phyloP scores from a whole-genome alignment of 2,113 vertebrate genomes.

The Dicrurus megarhynchus region DNA sequence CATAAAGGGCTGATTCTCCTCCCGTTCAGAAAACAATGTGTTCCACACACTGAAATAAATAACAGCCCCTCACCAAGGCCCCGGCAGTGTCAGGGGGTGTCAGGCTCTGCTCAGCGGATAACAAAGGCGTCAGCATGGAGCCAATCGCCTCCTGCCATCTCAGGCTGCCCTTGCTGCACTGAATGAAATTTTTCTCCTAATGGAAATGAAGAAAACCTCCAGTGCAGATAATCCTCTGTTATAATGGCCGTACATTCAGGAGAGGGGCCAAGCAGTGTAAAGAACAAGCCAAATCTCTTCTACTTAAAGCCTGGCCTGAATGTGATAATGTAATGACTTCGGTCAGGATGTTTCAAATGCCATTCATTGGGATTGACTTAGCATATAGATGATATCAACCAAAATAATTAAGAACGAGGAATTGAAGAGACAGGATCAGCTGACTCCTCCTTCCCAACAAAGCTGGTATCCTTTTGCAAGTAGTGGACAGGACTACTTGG shows the following conservation, averaged over 20 bases:
- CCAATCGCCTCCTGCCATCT: slow-evolving; percentile 29
- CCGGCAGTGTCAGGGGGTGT: slow-evolving; percentile 41
- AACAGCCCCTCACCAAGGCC: background rate
- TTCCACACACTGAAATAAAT: slow-evolving; percentile 30
- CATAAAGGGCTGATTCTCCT: slow-evolving; percentile 61
- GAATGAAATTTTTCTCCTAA: slow-evolving; percentile 38
- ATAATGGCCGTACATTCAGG: background rate
- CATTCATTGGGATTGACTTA: background rate
- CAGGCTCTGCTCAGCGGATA: slow-evolving; percentile 32
- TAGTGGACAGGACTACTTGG: background rate
- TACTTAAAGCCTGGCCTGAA: slow-evolving; percentile 21
- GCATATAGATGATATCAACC: background rate
- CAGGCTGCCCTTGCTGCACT: background rate
- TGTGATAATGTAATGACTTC: slow-evolving; percentile 33
- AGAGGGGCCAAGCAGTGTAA: slow-evolving; percentile 12
- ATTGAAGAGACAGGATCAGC: background rate
- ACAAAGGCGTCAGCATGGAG: slow-evolving; percentile 11
- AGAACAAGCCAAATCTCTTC: slow-evolving; percentile 49
- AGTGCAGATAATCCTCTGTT: slow-evolving; percentile 2
- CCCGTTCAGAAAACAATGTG: slow-evolving; percentile 25
- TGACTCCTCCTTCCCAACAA: background rate
- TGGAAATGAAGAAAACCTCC: slow-evolving; percentile 48
- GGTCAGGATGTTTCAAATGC: background rate
- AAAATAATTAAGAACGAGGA: background rate
- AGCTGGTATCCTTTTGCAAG: background rate